Percentiles rank a stretch among this genome's conserved stretches.
Evolutionary conservation across 1,140 invertebrate genomes (phyloP).

Genomic region (Eumaeus atala): DNA sequence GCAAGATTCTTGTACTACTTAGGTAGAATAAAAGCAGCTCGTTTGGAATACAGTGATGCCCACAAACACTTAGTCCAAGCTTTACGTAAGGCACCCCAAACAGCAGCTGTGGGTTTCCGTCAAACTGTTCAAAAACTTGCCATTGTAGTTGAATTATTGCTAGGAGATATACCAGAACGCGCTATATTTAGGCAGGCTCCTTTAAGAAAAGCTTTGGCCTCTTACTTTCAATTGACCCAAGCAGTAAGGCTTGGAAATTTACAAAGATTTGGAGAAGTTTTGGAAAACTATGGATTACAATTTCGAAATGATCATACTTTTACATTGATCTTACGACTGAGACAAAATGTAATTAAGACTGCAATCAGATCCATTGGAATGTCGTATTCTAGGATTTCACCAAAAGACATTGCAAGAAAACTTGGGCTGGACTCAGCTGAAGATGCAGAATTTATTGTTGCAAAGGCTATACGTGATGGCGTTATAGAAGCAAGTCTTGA

Average conservation of each 20-base stretch:
- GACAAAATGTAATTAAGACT: conserved; percentile 99
- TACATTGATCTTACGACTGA: conserved; percentile 92
- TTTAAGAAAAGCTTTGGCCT: conserved; percentile 89
- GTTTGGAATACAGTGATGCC: conserved; percentile 97
- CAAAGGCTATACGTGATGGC: conserved; percentile 99
- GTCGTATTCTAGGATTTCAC: conserved; percentile 97
- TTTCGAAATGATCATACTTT: conserved; percentile 95
- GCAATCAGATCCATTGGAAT: conserved; percentile 97
- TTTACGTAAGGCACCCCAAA: conserved; percentile 96
- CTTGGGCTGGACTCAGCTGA: conserved; percentile 94
- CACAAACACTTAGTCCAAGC: conserved; percentile 96
- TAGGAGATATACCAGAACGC: conserved; percentile 97
- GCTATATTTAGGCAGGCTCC: conserved; percentile 91
- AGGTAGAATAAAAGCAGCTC: conserved; percentile 97
- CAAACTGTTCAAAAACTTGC: conserved; percentile 98
- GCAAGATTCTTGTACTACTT: conserved; percentile 97
- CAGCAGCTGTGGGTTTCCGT: conserved; percentile 97
- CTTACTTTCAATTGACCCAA: conserved; percentile 98
- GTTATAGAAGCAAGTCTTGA: conserved; percentile 98
- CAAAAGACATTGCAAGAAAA: conserved; percentile 95
- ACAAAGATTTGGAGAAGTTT: conserved; percentile 93
- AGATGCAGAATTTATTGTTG: conserved; percentile 99
- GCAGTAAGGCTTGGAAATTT: conserved; percentile 97
- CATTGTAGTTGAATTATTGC: conserved; percentile 94
- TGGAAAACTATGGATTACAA: conserved; percentile 91